These are phyloP conservation scores for Potorous gilbertii DNA, from an alignment of 2,797 vertebrate species.

Conservation along the genomic window DNA sequence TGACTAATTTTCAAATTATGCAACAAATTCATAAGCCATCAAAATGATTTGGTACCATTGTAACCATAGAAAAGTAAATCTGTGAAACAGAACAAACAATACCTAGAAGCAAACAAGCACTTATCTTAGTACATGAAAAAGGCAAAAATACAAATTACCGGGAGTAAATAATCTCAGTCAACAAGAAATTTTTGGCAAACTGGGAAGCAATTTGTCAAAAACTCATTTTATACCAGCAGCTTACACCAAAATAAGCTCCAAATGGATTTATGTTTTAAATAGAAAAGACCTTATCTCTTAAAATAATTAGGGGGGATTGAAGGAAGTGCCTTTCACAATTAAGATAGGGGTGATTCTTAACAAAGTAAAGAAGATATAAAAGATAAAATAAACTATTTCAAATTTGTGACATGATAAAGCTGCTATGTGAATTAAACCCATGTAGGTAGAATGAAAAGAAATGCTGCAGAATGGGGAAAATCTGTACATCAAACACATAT, in stretches of 20 bases:
- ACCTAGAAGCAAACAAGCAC: neutral
- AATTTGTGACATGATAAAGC: neutral
- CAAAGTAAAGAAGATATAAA: neutral
- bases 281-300: neutral
- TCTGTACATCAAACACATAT: neutral
- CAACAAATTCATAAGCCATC: neutral
- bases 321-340: neutral
- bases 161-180: neutral
- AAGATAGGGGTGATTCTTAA: neutral
- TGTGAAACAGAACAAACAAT: neutral
- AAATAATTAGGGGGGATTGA: neutral
- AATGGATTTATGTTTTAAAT: neutral
- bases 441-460: neutral
- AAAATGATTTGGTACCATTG: neutral
- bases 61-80: neutral
- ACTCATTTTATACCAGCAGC: neutral
- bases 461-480: neutral
- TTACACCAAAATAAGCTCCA: neutral
- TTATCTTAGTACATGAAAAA: neutral
- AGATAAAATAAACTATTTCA: neutral
- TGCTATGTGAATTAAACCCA: neutral
- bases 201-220: neutral
- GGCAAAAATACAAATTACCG: neutral
- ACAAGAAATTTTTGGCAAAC: neutral
- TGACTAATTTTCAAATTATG: neutral